These are phyloP conservation scores for Machimus atricapillus DNA, from an alignment of 2,888 invertebrate genomes.

Conservation along the genomic window DNA sequence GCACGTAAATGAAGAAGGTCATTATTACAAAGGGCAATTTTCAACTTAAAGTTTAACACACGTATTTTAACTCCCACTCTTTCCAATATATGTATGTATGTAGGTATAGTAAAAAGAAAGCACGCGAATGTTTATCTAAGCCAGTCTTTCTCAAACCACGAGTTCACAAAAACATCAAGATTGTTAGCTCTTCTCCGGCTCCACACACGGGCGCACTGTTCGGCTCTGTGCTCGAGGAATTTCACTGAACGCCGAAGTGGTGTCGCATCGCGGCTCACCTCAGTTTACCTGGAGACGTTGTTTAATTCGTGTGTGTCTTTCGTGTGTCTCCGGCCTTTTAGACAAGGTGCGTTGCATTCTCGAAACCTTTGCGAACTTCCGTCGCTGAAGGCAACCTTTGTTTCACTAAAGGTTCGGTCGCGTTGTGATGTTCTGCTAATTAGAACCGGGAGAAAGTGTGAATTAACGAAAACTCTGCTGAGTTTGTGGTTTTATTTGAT, in stretches of 20 bases:
- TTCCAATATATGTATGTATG: not conserved
- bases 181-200: not conserved
- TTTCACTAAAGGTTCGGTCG: not conserved
- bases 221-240: not conserved
- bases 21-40: not conserved
- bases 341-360: not conserved
- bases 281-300: conserved; percentile 34
- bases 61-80: no score
- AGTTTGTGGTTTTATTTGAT: not conserved
- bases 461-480: not conserved
- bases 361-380: not conserved
- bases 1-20: not conserved
- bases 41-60: not conserved
- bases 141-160: conserved; percentile 16
- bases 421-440: not conserved
- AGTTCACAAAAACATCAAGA: not conserved
- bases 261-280: not conserved
- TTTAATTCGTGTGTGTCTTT: not conserved
- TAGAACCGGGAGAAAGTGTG: not conserved
- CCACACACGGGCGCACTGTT: not conserved
- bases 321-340: not conserved
- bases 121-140: not conserved
- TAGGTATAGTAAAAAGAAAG: no score
- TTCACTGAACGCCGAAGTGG: not conserved
- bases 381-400: not conserved